Base-by-base conservation (phyloP, 2,797 vertebrate genomes). In the Alca torda region DNA sequence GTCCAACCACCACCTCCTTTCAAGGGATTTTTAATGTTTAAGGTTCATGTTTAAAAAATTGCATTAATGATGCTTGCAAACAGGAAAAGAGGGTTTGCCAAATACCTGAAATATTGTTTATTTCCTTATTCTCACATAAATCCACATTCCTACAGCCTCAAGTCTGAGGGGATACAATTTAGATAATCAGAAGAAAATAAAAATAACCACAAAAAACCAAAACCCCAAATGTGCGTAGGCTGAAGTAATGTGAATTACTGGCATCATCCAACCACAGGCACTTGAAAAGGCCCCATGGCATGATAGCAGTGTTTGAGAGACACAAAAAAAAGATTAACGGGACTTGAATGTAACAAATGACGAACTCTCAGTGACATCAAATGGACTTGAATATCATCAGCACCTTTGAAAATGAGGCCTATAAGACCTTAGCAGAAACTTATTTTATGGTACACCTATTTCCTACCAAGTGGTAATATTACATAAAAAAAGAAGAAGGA, bases 371-470 rank as follows among this genome's bases (percentile, higher is more conserved):
- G 8, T 20, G 43, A 37, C 26, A 54, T 46, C 69, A 80, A 25
- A 33, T 2, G 0, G 8, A 25, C 16, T 0, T 30, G 35, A 33
- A 7, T 6, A 15, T 2, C 25, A 68, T 9, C 50, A 89, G 20
- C 31, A 33, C 26, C 50, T 89, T 33, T 48, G 60, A n/a, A 41
- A 83, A 64, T 39, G 43, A 63, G 37, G 13, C 10, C 24, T 13
- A 2, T 6, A 56, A 13, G 16, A 57, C 46, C 41, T 53, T 0
- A 39, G 25, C n/a, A 63, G 9, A 21, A 37, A 17, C 30, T 41
- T 33, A 64, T 13, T 41, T 68, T 46, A 31, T 16, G n/a, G 41
- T 1, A 30, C 24, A 15, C 15, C 13, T 61, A 67, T 41, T 61
- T 64, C 68, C 74, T 79, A 59, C 9, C 46, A 41, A 46, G 20